Evolutionary conservation across 2,113 vertebrate genomes (phyloP).

Genomic region (Anhinga anhinga): DNA sequence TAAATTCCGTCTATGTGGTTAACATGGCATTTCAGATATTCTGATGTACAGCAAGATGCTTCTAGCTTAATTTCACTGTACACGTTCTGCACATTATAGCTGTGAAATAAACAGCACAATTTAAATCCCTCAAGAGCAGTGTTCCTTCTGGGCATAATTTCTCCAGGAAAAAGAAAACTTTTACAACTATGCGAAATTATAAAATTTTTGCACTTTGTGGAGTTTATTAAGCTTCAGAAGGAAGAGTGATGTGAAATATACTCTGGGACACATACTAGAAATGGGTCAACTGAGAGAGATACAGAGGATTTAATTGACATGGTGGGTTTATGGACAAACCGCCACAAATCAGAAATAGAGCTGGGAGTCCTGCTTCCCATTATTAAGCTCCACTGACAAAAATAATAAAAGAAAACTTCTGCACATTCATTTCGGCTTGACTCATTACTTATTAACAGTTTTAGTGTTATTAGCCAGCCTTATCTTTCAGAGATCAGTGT

Average conservation of each 20-base stretch:
- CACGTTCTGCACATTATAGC: neutral
- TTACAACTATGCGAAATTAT: neutral
- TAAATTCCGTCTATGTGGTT: neutral
- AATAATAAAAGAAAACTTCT: neutral
- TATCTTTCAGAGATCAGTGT: neutral
- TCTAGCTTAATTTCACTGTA: neutral
- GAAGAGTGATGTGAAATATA: neutral
- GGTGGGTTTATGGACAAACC: neutral
- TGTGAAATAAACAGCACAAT: conserved; percentile 1
- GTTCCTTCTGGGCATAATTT: neutral
- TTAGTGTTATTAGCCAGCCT: neutral
- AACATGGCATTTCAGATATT: conserved; percentile 13
- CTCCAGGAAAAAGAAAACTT: neutral
- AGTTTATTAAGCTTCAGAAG: neutral
- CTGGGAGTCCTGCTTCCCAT: neutral
- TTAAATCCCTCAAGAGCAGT: neutral
- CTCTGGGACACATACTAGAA: neutral
- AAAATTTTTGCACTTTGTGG: neutral
- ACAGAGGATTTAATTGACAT: neutral
- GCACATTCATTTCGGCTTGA: neutral
- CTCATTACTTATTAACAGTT: conserved; percentile 8
- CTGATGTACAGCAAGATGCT: neutral
- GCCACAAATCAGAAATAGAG: neutral
- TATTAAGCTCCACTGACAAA: neutral
- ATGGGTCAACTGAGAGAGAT: neutral